These are phyloP conservation scores for Caenorhabditis afra DNA, from an alignment of 2,888 invertebrate species.

Conservation along the genomic window DNA sequence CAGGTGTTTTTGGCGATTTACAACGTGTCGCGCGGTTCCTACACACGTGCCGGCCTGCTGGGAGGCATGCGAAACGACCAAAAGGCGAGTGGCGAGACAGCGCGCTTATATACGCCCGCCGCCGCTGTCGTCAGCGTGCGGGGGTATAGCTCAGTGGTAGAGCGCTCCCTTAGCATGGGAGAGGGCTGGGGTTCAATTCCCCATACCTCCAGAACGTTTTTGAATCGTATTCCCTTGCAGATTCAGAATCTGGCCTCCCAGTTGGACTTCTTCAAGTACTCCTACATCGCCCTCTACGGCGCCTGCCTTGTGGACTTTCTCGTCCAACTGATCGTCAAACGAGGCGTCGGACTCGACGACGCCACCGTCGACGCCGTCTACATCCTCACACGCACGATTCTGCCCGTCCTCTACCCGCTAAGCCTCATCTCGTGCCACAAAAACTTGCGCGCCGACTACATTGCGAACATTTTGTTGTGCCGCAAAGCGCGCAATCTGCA, in stretches of 20 bases:
- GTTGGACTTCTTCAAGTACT: conserved; percentile 24
- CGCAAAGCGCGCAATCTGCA: conserved; percentile 54
- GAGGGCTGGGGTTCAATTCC: conserved; percentile 76
- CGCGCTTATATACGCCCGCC: background rate
- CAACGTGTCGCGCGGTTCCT: conserved; percentile 11
- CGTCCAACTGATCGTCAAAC: conserved; percentile 16
- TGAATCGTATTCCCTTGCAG: conserved; percentile 12
- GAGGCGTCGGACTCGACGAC: conserved; percentile 14
- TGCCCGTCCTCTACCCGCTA: conserved; percentile 43
- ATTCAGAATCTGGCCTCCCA: conserved; percentile 24
- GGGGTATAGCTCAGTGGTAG: conserved; percentile 77
- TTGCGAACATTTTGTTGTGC: conserved; percentile 46
- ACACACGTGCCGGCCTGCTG: conserved; percentile 13
- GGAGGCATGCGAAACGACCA: conserved; percentile 46
- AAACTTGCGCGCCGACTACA: conserved; percentile 41
- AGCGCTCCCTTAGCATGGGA: conserved; percentile 78
- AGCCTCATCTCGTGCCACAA: conserved; percentile 22
- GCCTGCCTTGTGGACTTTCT: conserved; percentile 20
- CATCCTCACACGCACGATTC: conserved; percentile 14
- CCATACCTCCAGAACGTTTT: conserved; percentile 68
- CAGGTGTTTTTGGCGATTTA: conserved; percentile 6
- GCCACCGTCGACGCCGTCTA: conserved; percentile 20
- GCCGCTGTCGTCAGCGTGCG: background rate
- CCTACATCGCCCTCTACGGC: conserved; percentile 20
- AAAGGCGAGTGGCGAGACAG: conserved; percentile 18